Evolutionary conservation across 2,113 vertebrate species (phyloP), one percentile per base, ranked within the genome.

Genomic region (Bettongia penicillata): DNA sequence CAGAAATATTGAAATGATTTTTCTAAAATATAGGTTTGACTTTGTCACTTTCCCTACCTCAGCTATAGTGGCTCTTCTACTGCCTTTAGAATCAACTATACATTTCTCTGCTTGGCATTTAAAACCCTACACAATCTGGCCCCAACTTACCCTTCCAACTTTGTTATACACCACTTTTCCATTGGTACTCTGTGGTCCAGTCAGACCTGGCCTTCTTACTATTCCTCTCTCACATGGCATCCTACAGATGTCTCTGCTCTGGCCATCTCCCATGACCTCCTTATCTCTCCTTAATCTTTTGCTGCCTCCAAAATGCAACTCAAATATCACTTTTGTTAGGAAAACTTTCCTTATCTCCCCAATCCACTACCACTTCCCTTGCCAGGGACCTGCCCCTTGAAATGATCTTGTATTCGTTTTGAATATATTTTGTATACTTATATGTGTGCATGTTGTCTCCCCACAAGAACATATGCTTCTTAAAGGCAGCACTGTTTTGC

Each of bases 391-490:
- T 93, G 24, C 16, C 61, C 23, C 52, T 24, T 68, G 9, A 12
- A 61, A 49, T 91, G 11, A 61, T 11, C 10, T 61, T 77, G 61
- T 48, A 50, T 6, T 43, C 68, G 49, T 48, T 94, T 77, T 7
- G 2, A 90, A 94, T 48, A 94, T 48, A 48, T 57, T 95, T 68
- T 90, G 91, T 92, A 89, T 90, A 51, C 8, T 93, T 50, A 68
- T 14, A 77, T 77, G 3, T 37, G 93, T 94, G 31, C 28, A 61
- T 4, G 94, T 48, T 84, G 3, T 93, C 26, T 96, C 53, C 28
- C 8, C 51, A 1, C 95, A 94, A 3, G 37, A 96, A 96, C 51
- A 49, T 10, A 95, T 94, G 10, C n/a, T 96, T 51, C 8, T 0
- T 2, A 28, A 94, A 51, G n/a, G 24, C 9, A 91, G 93, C 57